phyloP scores from a whole-genome alignment of 1,140 invertebrate species.

The Chrysomallon squamiferum region DNA sequence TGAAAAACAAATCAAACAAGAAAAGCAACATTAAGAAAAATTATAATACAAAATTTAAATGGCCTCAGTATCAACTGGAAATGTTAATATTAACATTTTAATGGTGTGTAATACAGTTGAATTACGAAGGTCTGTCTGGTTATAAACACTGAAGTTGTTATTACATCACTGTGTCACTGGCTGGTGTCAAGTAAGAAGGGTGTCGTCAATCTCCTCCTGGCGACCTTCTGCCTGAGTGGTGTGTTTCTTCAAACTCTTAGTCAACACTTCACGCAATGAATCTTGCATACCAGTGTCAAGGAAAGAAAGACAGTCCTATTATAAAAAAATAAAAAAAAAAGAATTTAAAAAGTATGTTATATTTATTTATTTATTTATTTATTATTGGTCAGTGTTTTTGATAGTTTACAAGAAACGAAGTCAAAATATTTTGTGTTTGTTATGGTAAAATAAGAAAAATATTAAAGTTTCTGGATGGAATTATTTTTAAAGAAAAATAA shows the following conservation, averaged over 20 bases:
- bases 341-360: too few species aligned
- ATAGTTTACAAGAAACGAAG: neutral
- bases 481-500: neutral
- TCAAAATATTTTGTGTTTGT: neutral
- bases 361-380: too few species aligned
- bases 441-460: neutral
- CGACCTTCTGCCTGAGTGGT: slow-evolving; percentile 78
- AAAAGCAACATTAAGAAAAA: too few species aligned
- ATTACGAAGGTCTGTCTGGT: too few species aligned
- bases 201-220: slow-evolving; percentile 91
- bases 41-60: too few species aligned
- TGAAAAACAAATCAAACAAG: too few species aligned
- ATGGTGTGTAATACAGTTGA: too few species aligned
- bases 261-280: slow-evolving; percentile 84
- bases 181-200: slow-evolving; percentile 71
- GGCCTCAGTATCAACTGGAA: too few species aligned
- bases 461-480: neutral
- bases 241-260: slow-evolving; percentile 70
- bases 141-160: too few species aligned
- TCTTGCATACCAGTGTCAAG: slow-evolving; percentile 88
- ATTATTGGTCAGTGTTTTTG: neutral
- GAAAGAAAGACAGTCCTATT: slow-evolving; percentile 75
- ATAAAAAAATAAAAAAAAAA: slow-evolving; percentile 32
- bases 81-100: too few species aligned
- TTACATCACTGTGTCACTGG: neutral